phyloP scores from a whole-genome alignment of 2,888 invertebrate genomes.

The Polymixis flavicincta region DNA sequence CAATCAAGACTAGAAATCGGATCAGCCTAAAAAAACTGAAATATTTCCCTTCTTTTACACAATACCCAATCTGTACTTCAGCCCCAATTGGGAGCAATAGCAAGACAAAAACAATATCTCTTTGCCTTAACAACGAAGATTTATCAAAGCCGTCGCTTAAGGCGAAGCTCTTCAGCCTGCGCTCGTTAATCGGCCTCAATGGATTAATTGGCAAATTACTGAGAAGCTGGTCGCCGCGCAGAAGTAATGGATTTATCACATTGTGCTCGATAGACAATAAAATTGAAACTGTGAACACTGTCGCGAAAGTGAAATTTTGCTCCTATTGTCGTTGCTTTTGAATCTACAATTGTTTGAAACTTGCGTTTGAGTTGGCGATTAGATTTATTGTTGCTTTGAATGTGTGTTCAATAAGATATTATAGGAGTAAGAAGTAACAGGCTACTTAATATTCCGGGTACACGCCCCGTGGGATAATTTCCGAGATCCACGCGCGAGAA shows the following conservation, averaged over 20 bases:
- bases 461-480: too few species aligned
- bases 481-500: too few species aligned
- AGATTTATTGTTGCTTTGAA: background rate
- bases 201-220: conserved; percentile 67
- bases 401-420: background rate
- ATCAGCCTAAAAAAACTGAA: background rate
- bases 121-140: conserved; percentile 23
- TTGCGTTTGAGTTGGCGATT: conserved; percentile 6
- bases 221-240: conserved; percentile 33
- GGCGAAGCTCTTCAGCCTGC: conserved; percentile 20
- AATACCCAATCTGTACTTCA: background rate
- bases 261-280: conserved; percentile 43
- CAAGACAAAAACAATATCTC: conserved; percentile 35
- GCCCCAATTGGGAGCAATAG: background rate
- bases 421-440: too few species aligned
- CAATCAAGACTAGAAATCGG: too few species aligned
- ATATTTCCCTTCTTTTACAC: background rate
- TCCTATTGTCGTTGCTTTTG: conserved; percentile 11
- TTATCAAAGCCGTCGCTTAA: conserved; percentile 38
- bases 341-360: conserved; percentile 4
- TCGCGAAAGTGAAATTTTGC: conserved; percentile 49
- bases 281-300: too few species aligned
- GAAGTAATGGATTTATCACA: conserved; percentile 60
- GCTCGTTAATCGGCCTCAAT: conserved; percentile 57
- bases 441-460: too few species aligned